Percentiles rank a stretch among this genome's conserved stretches.
phyloP scores from a whole-genome alignment of 2,113 vertebrate species.

The Spizaetus ornatus region DNA sequence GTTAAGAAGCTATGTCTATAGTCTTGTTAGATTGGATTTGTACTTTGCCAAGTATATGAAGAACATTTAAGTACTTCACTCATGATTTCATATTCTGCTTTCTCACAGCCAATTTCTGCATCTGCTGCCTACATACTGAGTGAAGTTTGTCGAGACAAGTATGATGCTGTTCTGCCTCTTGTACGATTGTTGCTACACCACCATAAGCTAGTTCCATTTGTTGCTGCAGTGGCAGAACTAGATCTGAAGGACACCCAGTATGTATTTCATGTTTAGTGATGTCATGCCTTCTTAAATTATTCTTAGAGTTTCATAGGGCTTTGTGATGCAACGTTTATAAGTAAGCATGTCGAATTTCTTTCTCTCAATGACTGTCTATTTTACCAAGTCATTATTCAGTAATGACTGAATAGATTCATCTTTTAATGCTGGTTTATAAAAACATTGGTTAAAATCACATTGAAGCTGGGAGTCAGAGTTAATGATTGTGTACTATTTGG shows the following conservation, averaged over 20 bases:
- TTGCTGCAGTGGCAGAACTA: conserved; percentile 86
- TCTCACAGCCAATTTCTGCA: conserved; percentile 88
- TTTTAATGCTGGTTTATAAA: not conserved
- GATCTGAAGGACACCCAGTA: conserved; percentile 96
- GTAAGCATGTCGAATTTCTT: not conserved
- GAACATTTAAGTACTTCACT: not conserved
- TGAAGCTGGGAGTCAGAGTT: not conserved
- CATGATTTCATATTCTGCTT: not conserved
- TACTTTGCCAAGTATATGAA: not conserved
- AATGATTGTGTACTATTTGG: not conserved
- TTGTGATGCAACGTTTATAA: not conserved
- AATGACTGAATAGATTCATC: not conserved
- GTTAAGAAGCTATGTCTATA: rapidly evolving
- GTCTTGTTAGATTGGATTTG: not conserved
- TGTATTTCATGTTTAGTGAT: conserved; percentile 56
- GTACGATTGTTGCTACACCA: conserved; percentile 92
- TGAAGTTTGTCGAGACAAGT: conserved; percentile 92
- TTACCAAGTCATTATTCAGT: too few species aligned
- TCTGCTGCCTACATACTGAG: conserved; percentile 94
- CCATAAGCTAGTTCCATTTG: conserved; percentile 91
- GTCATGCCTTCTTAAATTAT: not conserved
- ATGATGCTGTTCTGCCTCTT: conserved; percentile 88
- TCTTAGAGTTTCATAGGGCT: not conserved
- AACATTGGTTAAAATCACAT: not conserved
- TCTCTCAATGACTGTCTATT: not conserved